Conservation (phyloP, 2,888 invertebrate species). For the Metellina segmentata region DNA sequence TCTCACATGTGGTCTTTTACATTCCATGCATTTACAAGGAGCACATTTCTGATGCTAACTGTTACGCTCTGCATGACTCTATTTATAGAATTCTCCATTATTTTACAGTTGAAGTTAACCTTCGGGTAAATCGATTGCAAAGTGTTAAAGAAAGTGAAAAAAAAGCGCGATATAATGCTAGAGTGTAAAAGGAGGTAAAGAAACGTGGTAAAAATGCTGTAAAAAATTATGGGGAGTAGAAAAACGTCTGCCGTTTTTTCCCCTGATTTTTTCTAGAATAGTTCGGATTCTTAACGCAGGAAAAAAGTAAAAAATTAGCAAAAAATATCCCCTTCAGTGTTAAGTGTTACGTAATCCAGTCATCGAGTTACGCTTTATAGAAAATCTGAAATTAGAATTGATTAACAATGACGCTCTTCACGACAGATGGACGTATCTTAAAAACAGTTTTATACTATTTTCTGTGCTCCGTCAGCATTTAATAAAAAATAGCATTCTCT, state of each 20-base stretch:
- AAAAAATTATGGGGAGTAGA: neutral
- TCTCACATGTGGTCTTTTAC: neutral
- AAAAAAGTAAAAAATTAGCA: neutral
- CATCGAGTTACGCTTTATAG: neutral
- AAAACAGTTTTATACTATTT: too few species aligned
- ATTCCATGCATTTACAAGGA: neutral
- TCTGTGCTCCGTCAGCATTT: too few species aligned
- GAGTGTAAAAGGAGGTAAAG: neutral
- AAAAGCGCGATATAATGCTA: neutral
- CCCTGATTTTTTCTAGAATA: neutral
- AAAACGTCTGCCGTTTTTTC: neutral
- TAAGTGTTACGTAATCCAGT: neutral
- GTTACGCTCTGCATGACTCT: neutral
- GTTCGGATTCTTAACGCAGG: neutral
- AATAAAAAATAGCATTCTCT: too few species aligned
- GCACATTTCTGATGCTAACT: neutral
- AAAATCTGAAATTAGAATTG: neutral
- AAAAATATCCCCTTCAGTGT: neutral
- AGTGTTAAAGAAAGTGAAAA: neutral
- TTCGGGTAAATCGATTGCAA: neutral
- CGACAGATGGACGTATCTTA: too few species aligned
- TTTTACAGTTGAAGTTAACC: neutral
- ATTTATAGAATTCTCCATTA: conserved; percentile 1
- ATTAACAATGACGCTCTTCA: too few species aligned
- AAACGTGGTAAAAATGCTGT: neutral